phyloP scores from a whole-genome alignment of 2,113 vertebrate genomes.

The Rhegmatorhina hoffmannsi region DNA sequence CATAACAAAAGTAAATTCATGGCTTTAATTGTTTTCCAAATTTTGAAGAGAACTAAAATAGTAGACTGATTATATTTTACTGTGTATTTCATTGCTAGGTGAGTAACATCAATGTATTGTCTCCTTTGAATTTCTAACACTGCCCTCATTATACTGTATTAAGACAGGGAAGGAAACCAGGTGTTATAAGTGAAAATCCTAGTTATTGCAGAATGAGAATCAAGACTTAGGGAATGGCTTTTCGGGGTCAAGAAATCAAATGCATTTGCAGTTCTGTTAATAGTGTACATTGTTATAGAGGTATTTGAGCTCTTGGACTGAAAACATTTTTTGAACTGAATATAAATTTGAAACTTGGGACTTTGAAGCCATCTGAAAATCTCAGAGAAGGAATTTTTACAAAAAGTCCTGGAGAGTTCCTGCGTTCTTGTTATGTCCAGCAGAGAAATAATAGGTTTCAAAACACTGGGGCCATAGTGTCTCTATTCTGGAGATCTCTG shows the following conservation, averaged over 20 bases:
- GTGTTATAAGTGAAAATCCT: neutral
- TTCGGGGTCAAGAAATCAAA: neutral
- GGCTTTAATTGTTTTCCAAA: neutral
- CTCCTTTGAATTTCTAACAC: neutral
- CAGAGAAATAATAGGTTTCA: neutral
- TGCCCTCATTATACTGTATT: neutral
- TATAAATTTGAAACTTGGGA: neutral
- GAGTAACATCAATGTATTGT: neutral
- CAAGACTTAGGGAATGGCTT: neutral
- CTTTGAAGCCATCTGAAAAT: neutral
- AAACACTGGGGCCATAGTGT: accelerated
- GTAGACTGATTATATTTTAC: neutral
- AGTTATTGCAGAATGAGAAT: neutral
- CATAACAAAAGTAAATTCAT: neutral
- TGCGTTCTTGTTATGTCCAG: neutral
- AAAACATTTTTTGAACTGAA: neutral
- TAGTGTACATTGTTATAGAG: neutral
- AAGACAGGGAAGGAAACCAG: neutral
- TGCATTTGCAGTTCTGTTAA: neutral
- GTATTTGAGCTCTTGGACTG: neutral
- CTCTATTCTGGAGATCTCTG: neutral
- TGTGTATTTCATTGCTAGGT: neutral
- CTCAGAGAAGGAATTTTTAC: neutral
- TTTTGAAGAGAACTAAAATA: neutral
- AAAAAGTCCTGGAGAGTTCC: neutral